phyloP scores from a whole-genome alignment of 1,140 invertebrate species.

The Pseudachorutes palmiensis region DNA sequence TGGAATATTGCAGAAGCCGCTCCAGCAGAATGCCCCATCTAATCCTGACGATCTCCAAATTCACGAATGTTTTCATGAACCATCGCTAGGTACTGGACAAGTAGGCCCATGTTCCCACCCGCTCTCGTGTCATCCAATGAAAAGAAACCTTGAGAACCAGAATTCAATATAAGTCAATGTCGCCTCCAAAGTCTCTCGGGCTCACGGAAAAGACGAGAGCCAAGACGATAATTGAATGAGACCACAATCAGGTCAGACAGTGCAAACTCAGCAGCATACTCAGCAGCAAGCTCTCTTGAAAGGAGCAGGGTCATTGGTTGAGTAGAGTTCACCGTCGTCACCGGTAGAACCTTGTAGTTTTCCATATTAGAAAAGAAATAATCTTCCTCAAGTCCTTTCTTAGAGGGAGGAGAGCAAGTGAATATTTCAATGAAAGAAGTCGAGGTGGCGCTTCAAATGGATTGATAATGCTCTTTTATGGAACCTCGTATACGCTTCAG shows the following conservation, averaged over 20 bases:
- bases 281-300: slow-evolving; percentile 34
- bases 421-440: no score
- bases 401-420: no score
- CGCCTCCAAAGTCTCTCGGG: not conserved
- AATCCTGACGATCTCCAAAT: slow-evolving; percentile 46
- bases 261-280: slow-evolving; percentile 35
- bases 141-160: slow-evolving; percentile 30
- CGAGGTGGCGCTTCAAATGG: no score
- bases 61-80: slow-evolving; percentile 43
- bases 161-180: not conserved
- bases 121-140: slow-evolving; percentile 35
- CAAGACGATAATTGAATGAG: slow-evolving; percentile 37
- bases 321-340: slow-evolving; percentile 37
- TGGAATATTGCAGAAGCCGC: slow-evolving; percentile 40
- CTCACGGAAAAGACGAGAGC: slow-evolving; percentile 34
- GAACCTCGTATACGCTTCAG: no score
- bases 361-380: slow-evolving; percentile 31
- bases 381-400: no score
- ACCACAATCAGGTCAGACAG: slow-evolving; percentile 32
- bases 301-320: slow-evolving; percentile 33
- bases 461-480: no score
- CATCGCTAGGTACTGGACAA: slow-evolving; percentile 46
- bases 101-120: slow-evolving; percentile 43
- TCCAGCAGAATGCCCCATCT: slow-evolving; percentile 46
- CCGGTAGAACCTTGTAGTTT: slow-evolving; percentile 28